phyloP scores from a whole-genome alignment of 2,113 vertebrate species.

The Piprites chloris region DNA sequence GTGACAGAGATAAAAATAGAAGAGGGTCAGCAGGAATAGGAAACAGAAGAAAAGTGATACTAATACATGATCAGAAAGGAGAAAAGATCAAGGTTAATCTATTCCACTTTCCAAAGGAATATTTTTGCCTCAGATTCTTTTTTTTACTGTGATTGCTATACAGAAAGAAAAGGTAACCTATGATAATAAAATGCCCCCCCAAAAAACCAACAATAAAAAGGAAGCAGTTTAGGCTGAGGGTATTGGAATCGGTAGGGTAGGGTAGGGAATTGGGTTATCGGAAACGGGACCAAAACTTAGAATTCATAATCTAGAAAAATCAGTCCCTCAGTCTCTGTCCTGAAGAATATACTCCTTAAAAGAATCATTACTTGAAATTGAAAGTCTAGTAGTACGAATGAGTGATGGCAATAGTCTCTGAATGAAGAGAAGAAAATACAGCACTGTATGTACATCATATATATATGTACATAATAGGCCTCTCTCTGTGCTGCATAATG shows the following conservation, averaged over 20 bases:
- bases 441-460: not conserved
- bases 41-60: not conserved
- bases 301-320: not conserved
- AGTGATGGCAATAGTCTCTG: not conserved
- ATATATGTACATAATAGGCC: not conserved
- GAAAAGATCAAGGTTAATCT: not conserved
- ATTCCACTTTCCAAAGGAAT: not conserved
- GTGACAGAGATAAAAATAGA: not conserved
- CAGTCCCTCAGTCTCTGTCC: not conserved
- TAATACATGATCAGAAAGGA: not conserved
- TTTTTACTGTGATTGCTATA: not conserved
- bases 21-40: not conserved
- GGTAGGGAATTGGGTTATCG: not conserved
- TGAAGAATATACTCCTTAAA: not conserved
- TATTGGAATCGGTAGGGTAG: too few relatives aligned
- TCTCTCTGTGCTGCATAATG: not conserved
- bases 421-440: not conserved
- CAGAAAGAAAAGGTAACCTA: not conserved
- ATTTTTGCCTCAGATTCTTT: not conserved
- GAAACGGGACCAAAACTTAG: not conserved
- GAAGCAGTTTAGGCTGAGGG: too few relatives aligned
- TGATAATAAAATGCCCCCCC: too few relatives aligned
- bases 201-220: rapidly evolving
- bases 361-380: not conserved
- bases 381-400: not conserved